Evolutionary conservation across 2,797 vertebrate species (phyloP), one percentile per base, ranked within the genome.

Genomic region (Pyrocephalus nanus): DNA sequence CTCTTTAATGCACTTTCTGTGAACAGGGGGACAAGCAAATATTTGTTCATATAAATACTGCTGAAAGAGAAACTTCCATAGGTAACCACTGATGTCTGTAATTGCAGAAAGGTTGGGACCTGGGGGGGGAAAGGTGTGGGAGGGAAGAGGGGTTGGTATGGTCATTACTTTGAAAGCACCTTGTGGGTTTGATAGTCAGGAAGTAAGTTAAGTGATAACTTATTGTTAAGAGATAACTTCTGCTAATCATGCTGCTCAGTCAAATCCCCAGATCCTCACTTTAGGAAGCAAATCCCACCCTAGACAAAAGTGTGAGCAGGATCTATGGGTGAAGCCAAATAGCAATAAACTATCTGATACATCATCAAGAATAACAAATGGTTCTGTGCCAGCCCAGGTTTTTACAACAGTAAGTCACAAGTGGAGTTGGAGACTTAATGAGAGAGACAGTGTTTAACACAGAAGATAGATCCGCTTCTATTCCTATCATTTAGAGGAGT

Each of bases 11-110:
- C 10, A 6, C 64, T 94, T 86, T 95, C 90, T 92, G 91, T 70
- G 83, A 96, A 88, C 57, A 91, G 29, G 36, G 86, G 85, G 76
- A 94, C 86, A 94, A 94, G 84, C 54, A 96, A 94, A 80, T 88
- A 72, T 94, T 93, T 97, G 64, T 95, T 94, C 95, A 91, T 69
- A 77, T 82, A 95, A 95, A 91, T 84, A 51, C 43, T 93, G 51
- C 77, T 86, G 88, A 70, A 95, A 89, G 85, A 80, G 89, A 93
- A 79, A 90, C 61, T 90, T 88, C 88, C 72, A 91, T 57, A 45
- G 76, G 70, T 82, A 94, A 77, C 79, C 83, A 47, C 88, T 77
- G 75, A 47, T 38, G 55, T 55, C 25, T 40, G 61, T 47, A 85
- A 51, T 34, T 91, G 57, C 53, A 72, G 64, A 64, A 89, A 62